phyloP scores from a whole-genome alignment of 2,888 invertebrate genomes.

The Heteropelma amictum region DNA sequence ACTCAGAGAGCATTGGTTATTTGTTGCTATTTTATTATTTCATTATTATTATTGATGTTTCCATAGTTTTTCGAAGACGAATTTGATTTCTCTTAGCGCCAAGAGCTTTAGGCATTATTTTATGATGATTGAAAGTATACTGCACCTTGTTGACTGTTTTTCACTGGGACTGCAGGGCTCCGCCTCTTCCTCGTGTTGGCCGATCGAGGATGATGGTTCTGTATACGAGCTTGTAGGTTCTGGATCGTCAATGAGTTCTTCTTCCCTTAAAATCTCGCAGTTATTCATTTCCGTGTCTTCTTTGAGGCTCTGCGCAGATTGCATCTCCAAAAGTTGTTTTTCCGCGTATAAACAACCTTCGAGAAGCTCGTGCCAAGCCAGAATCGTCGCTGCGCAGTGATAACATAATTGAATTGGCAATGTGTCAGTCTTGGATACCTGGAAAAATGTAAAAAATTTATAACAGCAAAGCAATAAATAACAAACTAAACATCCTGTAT shows the following conservation, averaged over 20 bases:
- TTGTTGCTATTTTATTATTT: too few relatives aligned
- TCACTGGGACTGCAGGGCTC: too few relatives aligned
- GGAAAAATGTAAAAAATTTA: constrained; percentile 44
- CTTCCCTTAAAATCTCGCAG: neutral
- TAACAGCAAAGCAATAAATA: too few relatives aligned
- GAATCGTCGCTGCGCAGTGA: constrained; percentile 82
- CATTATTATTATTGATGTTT: too few relatives aligned
- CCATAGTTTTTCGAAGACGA: too few relatives aligned
- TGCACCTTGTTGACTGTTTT: too few relatives aligned
- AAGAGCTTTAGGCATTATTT: too few relatives aligned
- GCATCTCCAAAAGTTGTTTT: constrained; percentile 64
- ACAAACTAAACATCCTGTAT: neutral
- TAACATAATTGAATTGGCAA: constrained; percentile 83
- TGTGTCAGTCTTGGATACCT: constrained; percentile 80
- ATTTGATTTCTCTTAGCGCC: too few relatives aligned
- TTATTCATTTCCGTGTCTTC: neutral
- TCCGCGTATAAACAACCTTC: constrained; percentile 81
- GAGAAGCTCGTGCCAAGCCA: constrained; percentile 83
- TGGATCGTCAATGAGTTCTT: constrained; percentile 4
- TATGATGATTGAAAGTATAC: too few relatives aligned
- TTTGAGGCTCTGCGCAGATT: constrained; percentile 57
- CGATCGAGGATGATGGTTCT: too few relatives aligned
- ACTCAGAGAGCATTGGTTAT: too few relatives aligned
- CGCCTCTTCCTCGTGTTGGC: too few relatives aligned
- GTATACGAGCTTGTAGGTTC: neutral